Conservation (phyloP, 2,797 vertebrate species). For the Botia almorhae region DNA sequence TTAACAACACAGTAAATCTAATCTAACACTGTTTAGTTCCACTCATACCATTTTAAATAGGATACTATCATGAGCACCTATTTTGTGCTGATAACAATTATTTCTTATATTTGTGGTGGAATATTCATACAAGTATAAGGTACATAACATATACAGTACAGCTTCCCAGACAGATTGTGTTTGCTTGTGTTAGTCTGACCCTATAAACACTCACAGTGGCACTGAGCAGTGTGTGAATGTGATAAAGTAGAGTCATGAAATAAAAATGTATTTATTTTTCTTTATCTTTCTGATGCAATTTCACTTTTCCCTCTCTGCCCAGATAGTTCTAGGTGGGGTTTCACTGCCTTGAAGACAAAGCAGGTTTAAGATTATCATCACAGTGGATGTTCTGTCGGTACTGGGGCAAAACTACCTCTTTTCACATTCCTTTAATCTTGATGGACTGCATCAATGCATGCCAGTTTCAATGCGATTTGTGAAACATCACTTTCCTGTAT, state of each 20-base stretch:
- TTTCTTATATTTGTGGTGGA: too few species aligned
- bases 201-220: neutral
- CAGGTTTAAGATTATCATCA: neutral
- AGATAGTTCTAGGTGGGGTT: neutral
- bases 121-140: too few species aligned
- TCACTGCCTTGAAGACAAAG: neutral
- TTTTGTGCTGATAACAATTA: too few species aligned
- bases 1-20: too few species aligned
- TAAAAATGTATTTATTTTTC: neutral
- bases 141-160: too few species aligned
- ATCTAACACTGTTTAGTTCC: too few species aligned
- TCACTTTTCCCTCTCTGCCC: neutral
- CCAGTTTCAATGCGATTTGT: neutral
- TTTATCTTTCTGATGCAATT: constrained; percentile 4
- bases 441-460: neutral
- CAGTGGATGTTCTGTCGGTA: neutral
- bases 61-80: too few species aligned
- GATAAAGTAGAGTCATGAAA: neutral
- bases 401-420: neutral
- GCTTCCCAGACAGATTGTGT: neutral
- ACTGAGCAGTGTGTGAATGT: neutral
- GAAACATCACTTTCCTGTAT: neutral
- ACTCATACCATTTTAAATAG: too few species aligned
- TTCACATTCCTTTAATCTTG: constrained; percentile 6
- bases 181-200: neutral